Evolutionary conservation across 1,140 invertebrate species (phyloP), one percentile per base, ranked within the genome.

Genomic region (Pteromalus puparum): DNA sequence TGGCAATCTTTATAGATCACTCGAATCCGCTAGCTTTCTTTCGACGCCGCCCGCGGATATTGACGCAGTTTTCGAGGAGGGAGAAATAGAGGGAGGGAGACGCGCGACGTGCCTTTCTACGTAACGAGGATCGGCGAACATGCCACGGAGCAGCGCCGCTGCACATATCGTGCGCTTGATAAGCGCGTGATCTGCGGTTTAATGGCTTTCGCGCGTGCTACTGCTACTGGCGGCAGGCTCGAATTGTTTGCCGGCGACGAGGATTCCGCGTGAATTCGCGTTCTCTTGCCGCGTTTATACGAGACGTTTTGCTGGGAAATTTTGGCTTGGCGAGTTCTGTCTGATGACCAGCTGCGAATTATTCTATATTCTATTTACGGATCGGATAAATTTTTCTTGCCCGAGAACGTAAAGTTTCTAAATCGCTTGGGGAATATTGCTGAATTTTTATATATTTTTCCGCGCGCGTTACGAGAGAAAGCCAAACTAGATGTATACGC

Each of bases 1-100:
- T 2, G 7, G 26, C 81, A 87, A 85, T 87, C 87, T 87, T 86
- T 86, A 30, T 70, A 34, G 61, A 85, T 85, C 53, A 48, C 53
- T 73, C 13, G 26, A 15, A 73, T 80, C 78, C 81, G 68, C 70
- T 76, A 77, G 1, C 42, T 13, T 38, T 26, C 68, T 67, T 68
- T 67, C 34, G 26, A 34, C 34, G 48, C 34, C 38, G 2, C 86
- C 61, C 67, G 10, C n/a, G 76, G 70, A 81, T 86, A 86, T 86
- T 80, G 84, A 76, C 75, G 75, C 15, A 61, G 53, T 61, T 61
- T 61, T n/a, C 53, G 53, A 18, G 53, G 21, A n/a, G n/a, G n/a
- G n/a, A n/a, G n/a, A n/a, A n/a, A 61, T n/a, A 18, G 53, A 61
- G 38, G 38, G 38, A 42, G 6, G 9, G 30, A 5, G 30, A 34